These are phyloP conservation scores for Drosophila sp. DNA, from an alignment of 1,140 invertebrate genomes.

Conservation along the genomic window DNA sequence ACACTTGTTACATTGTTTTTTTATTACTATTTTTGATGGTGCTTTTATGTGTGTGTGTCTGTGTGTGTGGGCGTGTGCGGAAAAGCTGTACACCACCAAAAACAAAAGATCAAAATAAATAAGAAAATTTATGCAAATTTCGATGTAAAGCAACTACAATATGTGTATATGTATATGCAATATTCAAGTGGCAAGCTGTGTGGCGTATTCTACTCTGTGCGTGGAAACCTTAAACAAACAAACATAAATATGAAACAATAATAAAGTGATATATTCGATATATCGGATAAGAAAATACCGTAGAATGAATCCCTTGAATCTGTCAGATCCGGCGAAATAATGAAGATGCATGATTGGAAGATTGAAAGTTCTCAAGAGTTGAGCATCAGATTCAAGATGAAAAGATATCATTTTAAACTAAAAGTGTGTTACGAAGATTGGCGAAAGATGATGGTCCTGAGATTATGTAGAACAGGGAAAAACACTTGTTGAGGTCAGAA, in stretches of 20 bases:
- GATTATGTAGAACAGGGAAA: no score
- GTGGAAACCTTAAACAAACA: conserved; percentile 21
- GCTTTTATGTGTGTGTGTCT: conserved; percentile 26
- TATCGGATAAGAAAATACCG: neutral
- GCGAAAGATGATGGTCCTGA: no score
- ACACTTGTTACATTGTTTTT: conserved; percentile 7
- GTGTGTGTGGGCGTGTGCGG: conserved; percentile 29
- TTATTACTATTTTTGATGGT: conserved; percentile 11
- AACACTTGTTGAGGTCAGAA: no score
- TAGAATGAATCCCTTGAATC: neutral
- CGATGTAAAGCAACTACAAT: neutral
- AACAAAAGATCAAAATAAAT: neutral
- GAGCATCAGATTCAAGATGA: no score
- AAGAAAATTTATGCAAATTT: conserved; percentile 2
- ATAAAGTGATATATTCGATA: neutral
- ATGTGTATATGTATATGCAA: neutral
- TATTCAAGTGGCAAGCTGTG: conserved; percentile 14
- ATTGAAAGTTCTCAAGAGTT: no score
- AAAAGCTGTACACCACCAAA: conserved; percentile 14
- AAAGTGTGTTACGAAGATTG: no score
- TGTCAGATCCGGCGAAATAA: no score
- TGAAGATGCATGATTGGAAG: no score
- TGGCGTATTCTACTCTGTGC: conserved; percentile 24
- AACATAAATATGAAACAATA: neutral
- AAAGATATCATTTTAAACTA: no score